phyloP scores from a whole-genome alignment of 2,113 vertebrate species.

The Malurus melanocephalus region DNA sequence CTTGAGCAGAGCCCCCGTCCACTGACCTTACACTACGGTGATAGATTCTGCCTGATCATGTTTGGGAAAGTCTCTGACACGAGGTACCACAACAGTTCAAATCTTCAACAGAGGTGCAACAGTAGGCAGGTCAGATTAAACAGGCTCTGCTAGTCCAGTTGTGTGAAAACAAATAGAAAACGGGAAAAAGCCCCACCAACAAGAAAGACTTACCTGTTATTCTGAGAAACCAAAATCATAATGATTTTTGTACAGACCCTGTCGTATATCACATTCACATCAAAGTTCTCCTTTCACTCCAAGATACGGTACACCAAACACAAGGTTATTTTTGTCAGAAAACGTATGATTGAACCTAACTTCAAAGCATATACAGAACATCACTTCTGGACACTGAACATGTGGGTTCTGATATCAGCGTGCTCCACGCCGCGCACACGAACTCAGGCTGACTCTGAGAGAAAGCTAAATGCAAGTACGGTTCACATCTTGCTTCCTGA shows the following conservation, averaged over 20 bases:
- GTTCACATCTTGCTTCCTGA: background rate
- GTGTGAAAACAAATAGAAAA: background rate
- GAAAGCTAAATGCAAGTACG: accelerated
- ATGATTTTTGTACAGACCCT: background rate
- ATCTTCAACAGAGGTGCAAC: accelerated
- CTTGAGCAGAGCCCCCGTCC: accelerated
- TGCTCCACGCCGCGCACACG: accelerated
- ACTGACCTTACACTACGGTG: background rate
- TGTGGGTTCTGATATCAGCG: background rate
- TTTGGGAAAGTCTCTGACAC: background rate
- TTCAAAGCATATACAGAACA: accelerated
- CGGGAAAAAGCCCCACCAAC: accelerated
- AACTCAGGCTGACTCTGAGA: background rate
- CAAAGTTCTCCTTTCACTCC: background rate
- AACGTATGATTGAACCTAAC: accelerated
- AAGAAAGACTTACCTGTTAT: background rate
- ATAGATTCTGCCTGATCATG: background rate
- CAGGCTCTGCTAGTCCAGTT: background rate
- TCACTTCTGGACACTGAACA: background rate
- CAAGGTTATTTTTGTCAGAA: background rate
- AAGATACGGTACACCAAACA: background rate
- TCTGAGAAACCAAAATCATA: background rate
- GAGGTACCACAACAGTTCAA: background rate
- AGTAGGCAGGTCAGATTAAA: background rate
- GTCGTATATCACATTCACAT: accelerated